Evolutionary conservation across 2,888 invertebrate genomes (phyloP).

Genomic region (Electrophaes corylata): DNA sequence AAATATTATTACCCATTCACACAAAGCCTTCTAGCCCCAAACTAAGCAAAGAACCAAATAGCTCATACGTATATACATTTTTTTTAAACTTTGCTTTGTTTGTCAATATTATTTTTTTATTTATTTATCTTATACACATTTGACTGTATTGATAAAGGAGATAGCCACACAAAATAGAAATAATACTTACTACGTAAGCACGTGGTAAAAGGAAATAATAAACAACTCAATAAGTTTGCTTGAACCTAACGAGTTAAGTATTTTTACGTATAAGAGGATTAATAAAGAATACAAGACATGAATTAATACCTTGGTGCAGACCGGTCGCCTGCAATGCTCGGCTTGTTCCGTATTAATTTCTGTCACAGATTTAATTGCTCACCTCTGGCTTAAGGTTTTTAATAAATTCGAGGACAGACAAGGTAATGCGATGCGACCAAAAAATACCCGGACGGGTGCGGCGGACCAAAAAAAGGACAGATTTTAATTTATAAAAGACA

Average conservation of each 20-base stretch:
- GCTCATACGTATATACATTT: too few relatives aligned
- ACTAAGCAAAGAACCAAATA: too few relatives aligned
- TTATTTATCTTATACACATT: too few relatives aligned
- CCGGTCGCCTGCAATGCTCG: conserved; percentile 56
- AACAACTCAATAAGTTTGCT: conserved; percentile 24
- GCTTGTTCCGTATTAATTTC: conserved; percentile 78
- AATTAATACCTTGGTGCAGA: conserved; percentile 61
- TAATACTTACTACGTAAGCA: background rate
- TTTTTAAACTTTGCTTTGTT: too few relatives aligned
- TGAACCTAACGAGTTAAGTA: conserved; percentile 36
- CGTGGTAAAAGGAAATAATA: conserved; percentile 17
- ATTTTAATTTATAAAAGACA: conserved; percentile 85
- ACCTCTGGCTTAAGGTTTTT: conserved; percentile 80
- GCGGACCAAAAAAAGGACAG: conserved; percentile 75
- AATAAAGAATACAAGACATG: conserved; percentile 67
- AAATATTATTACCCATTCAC: too few relatives aligned
- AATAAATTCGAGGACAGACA: conserved; percentile 81
- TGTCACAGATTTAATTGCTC: conserved; percentile 82
- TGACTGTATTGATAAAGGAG: too few relatives aligned
- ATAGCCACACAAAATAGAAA: too few relatives aligned
- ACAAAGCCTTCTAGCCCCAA: too few relatives aligned
- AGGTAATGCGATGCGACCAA: conserved; percentile 75
- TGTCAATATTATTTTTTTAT: too few relatives aligned
- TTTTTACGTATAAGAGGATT: conserved; percentile 63
- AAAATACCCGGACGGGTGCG: conserved; percentile 69